Conservation (phyloP, 2,888 invertebrate species). For the Sipunculus nudus region DNA sequence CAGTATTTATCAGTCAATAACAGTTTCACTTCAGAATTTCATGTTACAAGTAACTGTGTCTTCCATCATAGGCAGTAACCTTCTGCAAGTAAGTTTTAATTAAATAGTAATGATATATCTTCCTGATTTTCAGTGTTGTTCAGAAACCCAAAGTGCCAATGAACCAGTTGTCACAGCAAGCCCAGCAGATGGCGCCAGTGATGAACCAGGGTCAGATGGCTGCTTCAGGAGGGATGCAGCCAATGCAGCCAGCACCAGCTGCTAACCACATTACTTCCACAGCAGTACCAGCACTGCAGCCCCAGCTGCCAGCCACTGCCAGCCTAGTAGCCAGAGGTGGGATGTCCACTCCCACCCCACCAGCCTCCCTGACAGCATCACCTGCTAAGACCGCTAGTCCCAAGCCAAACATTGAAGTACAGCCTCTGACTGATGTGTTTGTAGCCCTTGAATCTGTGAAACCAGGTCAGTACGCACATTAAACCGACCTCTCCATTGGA, state of each 20-base stretch:
- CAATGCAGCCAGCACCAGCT: too few species aligned
- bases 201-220: not conserved
- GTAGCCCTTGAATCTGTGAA: slow-evolving; percentile 81
- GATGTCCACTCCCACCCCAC: slow-evolving; percentile 2
- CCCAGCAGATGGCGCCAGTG: not conserved
- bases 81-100: too few species aligned
- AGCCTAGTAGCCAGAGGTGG: slow-evolving; percentile 42
- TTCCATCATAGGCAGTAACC: too few species aligned
- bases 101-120: too few species aligned
- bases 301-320: not conserved
- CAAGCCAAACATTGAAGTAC: slow-evolving; percentile 15
- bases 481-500: too few species aligned
- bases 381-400: not conserved
- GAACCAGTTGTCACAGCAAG: slow-evolving; percentile 45
- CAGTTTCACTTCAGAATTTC: too few species aligned
- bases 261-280: too few species aligned
- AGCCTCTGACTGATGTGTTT: slow-evolving; percentile 68
- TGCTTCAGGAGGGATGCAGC: slow-evolving; percentile 5
- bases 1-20: too few species aligned
- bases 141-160: slow-evolving; percentile 47
- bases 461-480: slow-evolving; percentile 70
- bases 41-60: too few species aligned
- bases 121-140: too few species aligned
- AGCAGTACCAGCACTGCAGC: too few species aligned
- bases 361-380: not conserved